These are phyloP conservation scores for Mimas tiliae DNA, from an alignment of 2,888 invertebrate species.

Conservation along the genomic window DNA sequence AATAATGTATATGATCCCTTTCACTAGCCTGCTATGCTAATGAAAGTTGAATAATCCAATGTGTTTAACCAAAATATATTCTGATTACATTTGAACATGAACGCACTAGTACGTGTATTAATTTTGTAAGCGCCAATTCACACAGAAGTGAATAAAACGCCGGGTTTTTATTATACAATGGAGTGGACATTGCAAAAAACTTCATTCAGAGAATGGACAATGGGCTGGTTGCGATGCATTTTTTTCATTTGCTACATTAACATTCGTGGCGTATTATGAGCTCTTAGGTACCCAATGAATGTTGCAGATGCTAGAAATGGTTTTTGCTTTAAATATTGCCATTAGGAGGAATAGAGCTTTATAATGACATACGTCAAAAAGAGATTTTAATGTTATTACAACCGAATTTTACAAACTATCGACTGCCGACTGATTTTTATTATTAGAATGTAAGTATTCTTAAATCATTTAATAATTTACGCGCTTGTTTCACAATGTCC, in stretches of 20 bases:
- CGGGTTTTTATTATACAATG: slow-evolving; percentile 17
- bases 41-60: background rate
- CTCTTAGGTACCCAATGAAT: background rate
- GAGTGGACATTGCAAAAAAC: slow-evolving; percentile 19
- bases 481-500: too few species aligned
- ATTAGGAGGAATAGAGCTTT: too few species aligned
- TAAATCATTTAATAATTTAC: too few species aligned
- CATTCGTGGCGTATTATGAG: background rate
- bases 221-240: slow-evolving; percentile 10
- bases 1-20: background rate
- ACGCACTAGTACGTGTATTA: background rate
- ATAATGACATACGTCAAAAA: too few species aligned
- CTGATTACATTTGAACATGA: background rate
- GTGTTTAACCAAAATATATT: background rate
- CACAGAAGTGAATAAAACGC: slow-evolving; percentile 20
- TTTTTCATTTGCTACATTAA: slow-evolving; percentile 23
- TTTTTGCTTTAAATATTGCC: too few species aligned
- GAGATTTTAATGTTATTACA: too few species aligned
- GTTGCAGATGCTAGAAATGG: too few species aligned
- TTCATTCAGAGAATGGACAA: slow-evolving; percentile 19
- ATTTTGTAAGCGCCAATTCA: slow-evolving; percentile 15
- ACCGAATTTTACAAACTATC: too few species aligned
- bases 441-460: too few species aligned
- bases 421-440: too few species aligned
- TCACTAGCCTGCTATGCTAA: background rate